A percentile compares a stretch with the other conserved stretches of the same genome.
phyloP scores from a whole-genome alignment of 2,888 invertebrate species.

The Autographa gamma region DNA sequence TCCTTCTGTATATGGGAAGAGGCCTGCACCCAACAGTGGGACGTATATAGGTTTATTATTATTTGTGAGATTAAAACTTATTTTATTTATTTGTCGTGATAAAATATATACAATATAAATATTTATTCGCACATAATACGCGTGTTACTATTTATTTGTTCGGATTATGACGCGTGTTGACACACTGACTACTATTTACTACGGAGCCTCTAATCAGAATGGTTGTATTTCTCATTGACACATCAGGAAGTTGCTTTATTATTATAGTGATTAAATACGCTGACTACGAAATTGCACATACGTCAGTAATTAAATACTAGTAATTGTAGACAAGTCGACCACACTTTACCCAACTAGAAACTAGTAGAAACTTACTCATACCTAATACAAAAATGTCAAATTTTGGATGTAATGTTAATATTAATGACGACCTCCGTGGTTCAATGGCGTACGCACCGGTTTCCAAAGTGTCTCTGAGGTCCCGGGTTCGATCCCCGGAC shows the following conservation, averaged over 20 bases:
- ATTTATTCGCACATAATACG: not conserved
- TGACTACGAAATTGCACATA: constrained; percentile 1
- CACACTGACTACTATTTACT: constrained; percentile 27
- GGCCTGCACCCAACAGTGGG: too few relatives aligned
- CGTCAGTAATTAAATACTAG: not conserved
- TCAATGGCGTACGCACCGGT: too few relatives aligned
- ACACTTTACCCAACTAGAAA: too few relatives aligned
- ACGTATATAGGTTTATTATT: too few relatives aligned
- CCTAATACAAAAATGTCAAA: too few relatives aligned
- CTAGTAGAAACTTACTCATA: too few relatives aligned
- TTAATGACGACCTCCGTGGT: too few relatives aligned
- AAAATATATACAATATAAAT: constrained; percentile 1
- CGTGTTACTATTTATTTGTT: not conserved
- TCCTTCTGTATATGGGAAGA: too few relatives aligned
- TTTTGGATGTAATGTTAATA: too few relatives aligned
- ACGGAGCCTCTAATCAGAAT: constrained; percentile 9
- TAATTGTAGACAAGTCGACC: not conserved
- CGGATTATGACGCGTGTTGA: constrained; percentile 12
- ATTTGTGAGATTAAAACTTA: not conserved
- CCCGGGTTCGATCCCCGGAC: too few relatives aligned
- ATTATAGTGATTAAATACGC: constrained; percentile 24
- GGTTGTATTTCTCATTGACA: constrained; percentile 32
- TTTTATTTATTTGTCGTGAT: not conserved
- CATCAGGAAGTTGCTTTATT: constrained; percentile 36
- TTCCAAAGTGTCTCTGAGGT: too few relatives aligned